Base-by-base conservation (phyloP, 1,140 invertebrate genomes). In the Mactra quadrangularis region DNA sequence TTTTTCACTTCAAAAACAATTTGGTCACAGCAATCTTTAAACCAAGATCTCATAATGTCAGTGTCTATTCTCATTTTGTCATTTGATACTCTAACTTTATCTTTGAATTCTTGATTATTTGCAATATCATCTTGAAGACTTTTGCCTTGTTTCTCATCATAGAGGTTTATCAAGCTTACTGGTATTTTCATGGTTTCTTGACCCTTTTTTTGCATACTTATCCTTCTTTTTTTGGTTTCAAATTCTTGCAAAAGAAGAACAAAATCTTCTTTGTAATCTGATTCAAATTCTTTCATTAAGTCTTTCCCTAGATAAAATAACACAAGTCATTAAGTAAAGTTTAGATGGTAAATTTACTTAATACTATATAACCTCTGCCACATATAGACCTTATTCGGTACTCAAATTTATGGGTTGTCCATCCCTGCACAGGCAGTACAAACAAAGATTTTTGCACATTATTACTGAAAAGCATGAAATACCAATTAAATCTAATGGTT, bases 171-270 rank as follows among this genome's bases (percentile, higher is more conserved):
- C 19, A 79, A 45, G 0, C 47, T 62, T 11, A 68, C 53, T 19
- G 76, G 76, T 22, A 79, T 66, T 33, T 66, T 66, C 6, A 79
- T 68, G 15, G 76, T 79, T 53, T 68, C 76, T 57, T 57, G 68
- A 55, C 76, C 76, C 15, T 29, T 35, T 52, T 60, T 72, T 2
- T 38, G n/a, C 35, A 41, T n/a, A n/a, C 53, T 35, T 27, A 79
- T 79, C 29, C 41, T 70, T 68, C 76, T 25, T 59, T 79, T 79
- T 52, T 79, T 79, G 0, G 76, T 79, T 47, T 79, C 76, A 70
- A 79, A 79, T 45, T 79, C 59, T 57, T 62, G 55, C 13, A 53
- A 66, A 17, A 79, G 15, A 29, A 53, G 55, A 19, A 79, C 35
- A 13, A 79, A 70, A 70, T 79, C 76, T 64, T 76, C 74, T 31